Evolutionary conservation across 2,113 vertebrate species (phyloP), one percentile per base, ranked within the genome.

Genomic region (Tachuris rubrigastra): DNA sequence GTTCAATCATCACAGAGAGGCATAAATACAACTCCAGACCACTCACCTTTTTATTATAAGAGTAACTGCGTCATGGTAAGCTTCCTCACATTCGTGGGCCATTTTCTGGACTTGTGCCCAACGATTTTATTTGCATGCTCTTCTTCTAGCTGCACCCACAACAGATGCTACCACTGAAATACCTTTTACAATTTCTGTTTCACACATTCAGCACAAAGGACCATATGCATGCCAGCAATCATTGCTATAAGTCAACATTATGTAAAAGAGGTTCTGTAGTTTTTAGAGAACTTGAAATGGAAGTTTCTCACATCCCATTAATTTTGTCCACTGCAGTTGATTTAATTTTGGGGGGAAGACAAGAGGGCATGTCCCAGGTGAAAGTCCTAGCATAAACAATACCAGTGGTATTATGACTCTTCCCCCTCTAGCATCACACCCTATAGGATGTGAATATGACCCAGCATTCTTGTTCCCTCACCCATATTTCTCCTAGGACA

Each of bases 271-370:
- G 1, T 12, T 65, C 22, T 3, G 2, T 2, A 44, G 6, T 6
- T 73, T 65, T 73, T 67, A 37, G 13, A 62, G 10, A 89, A 50
- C 13, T 67, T 50, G 59, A 17, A 91, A 76, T 21, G 8, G 15
- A 75, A 46, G 6, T 42, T 87, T 79, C 8, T 63, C 20, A 22
- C 44, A 33, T 71, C 2, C 14, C 27, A 75, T 71, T 63, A 77
- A 58, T 53, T 60, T 71, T 81, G 7, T 62, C 7, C 5, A 75
- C 56, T 71, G 23, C 28, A 56, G 24, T 0, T 65, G 28, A 25
- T 55, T 33, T 0, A 3, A 63, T 37, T 62, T 1, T 3, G 4
- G 6, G 15, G 14, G 15, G 10, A 75, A 41, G 21, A 63, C 6
- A 63, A 27, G 8, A 72, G 4, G 7, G 24, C 0, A 1, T 33